phyloP scores from a whole-genome alignment of 2,888 invertebrate species.

The Caenorhabditis uteleia region DNA sequence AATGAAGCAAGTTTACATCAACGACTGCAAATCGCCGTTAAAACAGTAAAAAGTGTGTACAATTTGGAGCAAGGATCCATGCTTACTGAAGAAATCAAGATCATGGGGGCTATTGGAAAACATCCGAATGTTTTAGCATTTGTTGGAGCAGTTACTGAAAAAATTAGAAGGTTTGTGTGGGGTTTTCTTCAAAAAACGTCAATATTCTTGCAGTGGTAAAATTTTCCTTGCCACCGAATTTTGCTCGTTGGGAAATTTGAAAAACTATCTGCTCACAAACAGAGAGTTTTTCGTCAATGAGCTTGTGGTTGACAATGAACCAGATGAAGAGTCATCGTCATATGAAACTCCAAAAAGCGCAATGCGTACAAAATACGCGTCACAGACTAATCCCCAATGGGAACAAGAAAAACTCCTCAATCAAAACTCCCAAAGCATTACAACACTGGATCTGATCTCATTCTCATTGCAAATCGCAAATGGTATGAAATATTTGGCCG shows the following conservation, averaged over 20 bases:
- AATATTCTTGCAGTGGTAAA: slow-evolving; percentile 39
- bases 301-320: no score
- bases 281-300: slow-evolving; percentile 26
- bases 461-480: slow-evolving; percentile 94
- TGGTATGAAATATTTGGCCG: slow-evolving; percentile 96
- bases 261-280: slow-evolving; percentile 24
- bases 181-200: neutral
- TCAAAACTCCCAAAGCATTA: slow-evolving; percentile 3
- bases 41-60: slow-evolving; percentile 29
- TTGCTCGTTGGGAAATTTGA: slow-evolving; percentile 41
- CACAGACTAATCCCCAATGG: slow-evolving; percentile 12
- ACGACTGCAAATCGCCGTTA: slow-evolving; percentile 45
- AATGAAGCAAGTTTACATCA: slow-evolving; percentile 28
- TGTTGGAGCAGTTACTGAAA: slow-evolving; percentile 46
- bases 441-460: slow-evolving; percentile 79
- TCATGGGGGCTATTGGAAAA: slow-evolving; percentile 47
- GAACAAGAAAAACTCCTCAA: slow-evolving; percentile 5
- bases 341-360: slow-evolving; percentile 15
- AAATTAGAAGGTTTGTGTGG: slow-evolving; percentile 40
- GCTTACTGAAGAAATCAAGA: slow-evolving; percentile 51
- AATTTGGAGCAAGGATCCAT: slow-evolving; percentile 37
- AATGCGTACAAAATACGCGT: neutral
- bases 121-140: slow-evolving; percentile 55
- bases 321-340: neutral
- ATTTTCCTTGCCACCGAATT: slow-evolving; percentile 45